Percentiles rank a stretch among this genome's conserved stretches.
These are phyloP conservation scores for Ictidomys tridecemlineatus DNA, from an alignment of 2,113 vertebrate species.

Conservation along the genomic window DNA sequence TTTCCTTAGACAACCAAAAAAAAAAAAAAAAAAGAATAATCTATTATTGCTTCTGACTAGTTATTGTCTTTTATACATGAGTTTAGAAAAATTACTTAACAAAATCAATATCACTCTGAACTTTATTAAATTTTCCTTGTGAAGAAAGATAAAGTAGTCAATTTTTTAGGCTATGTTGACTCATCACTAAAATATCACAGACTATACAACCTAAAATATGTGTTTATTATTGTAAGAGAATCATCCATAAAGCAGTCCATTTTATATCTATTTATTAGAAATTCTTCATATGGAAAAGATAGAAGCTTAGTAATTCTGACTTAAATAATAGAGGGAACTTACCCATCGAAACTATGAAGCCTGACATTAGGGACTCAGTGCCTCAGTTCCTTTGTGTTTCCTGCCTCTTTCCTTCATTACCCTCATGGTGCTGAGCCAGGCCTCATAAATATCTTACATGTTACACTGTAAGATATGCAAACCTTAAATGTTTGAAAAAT, in stretches of 20 bases:
- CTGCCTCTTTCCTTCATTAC: background rate
- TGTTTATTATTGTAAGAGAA: background rate
- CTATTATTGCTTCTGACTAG: background rate
- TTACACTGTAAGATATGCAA: background rate
- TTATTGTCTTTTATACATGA: background rate
- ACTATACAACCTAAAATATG: background rate
- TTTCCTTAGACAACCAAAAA: background rate
- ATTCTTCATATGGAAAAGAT: background rate
- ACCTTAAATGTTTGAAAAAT: no score
- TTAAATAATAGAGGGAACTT: background rate
- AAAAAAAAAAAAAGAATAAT: background rate
- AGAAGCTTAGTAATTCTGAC: background rate
- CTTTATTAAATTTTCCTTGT: background rate
- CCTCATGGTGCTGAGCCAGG: background rate
- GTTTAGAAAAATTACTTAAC: background rate
- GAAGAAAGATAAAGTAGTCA: background rate
- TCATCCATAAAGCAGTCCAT: background rate
- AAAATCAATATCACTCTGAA: background rate
- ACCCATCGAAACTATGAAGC: background rate
- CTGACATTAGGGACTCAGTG: accelerated
- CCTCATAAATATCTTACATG: no score
- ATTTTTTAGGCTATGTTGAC: background rate
- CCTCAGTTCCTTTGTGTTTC: background rate
- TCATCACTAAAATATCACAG: background rate
- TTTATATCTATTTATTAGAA: background rate